These are phyloP conservation scores for Petrolisthes cinctipes DNA, from an alignment of 2,888 invertebrate genomes.

Conservation along the genomic window DNA sequence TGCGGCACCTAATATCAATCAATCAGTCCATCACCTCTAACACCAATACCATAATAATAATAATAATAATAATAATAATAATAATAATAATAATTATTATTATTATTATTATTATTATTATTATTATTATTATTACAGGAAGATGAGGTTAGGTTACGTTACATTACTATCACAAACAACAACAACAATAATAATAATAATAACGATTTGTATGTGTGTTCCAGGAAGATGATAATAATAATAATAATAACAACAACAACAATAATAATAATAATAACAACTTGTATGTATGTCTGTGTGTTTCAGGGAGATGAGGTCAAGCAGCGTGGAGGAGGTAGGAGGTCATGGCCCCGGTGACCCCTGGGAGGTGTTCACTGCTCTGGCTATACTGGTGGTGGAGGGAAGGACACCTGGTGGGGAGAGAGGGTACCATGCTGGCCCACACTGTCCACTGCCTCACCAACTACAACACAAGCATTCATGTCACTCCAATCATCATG, in stretches of 20 bases:
- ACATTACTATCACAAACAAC: neutral
- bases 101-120: too few species aligned
- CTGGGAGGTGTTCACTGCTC: conserved; percentile 73
- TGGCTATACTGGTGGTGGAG: conserved; percentile 77
- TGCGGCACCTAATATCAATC: too few species aligned
- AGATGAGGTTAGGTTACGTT: neutral
- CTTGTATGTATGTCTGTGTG: neutral
- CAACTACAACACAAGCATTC: conserved; percentile 67
- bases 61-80: too few species aligned
- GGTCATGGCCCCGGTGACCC: conserved; percentile 69
- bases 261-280: neutral
- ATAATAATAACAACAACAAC: too few species aligned
- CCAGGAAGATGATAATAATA: neutral
- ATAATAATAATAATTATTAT: too few species aligned
- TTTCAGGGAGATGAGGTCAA: conserved; percentile 55
- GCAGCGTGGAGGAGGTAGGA: conserved; percentile 59
- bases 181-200: neutral
- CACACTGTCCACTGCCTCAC: conserved; percentile 64
- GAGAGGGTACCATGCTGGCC: conserved; percentile 64
- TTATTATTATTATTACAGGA: too few species aligned
- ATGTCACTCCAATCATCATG: conserved; percentile 67
- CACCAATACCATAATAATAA: too few species aligned
- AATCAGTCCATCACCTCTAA: too few species aligned
- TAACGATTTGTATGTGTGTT: neutral
- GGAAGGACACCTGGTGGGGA: conserved; percentile 73